Base-by-base conservation (phyloP, 1,140 invertebrate genomes). In the Cyphomyrmex costatus region DNA sequence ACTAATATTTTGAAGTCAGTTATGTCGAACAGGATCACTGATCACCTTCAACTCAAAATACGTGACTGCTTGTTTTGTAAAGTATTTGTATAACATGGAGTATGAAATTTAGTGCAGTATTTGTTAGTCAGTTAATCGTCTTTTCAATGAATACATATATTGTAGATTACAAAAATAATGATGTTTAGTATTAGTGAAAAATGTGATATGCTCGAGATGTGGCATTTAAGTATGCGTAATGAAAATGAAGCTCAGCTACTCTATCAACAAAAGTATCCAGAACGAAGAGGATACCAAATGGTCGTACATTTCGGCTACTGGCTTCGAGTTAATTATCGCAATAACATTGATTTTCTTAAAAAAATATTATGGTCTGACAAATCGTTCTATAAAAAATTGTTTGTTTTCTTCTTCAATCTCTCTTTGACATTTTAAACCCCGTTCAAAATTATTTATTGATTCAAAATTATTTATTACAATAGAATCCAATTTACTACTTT, bases 141-240 rank as follows among this genome's bases (percentile, higher is more conserved):
- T 58, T 5, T 42, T 42, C 4, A 42, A 42, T 42, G 36, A 42
- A 42, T 7, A 4, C 8, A 58, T n/a, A 24, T 58, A 58, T 58
- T 58, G 21, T 24, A 56, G n/a, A 8, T 21, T 24, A 8, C 19
- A 8, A 24, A 24, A 58, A 10, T 56, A 58, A 58, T n/a, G 8
- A 58, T 58, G 56, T 56, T 58, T 24, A 58, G n/a, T 24, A 58
- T 58, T 58, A 8, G n/a, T 21, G 56, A 58, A 58, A 58, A 58
- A 30, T 30, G 56, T 56, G 53, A 56, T 14, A 33, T 33, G 3
- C 33, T 33, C 33, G 33, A 33, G 33, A 56, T 60, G 21, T 60
- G 56, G 21, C 21, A 60, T 60, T 60, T 60, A 60, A 60, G 56
- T 60, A 60, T 60, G 56, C 8, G 8, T 60, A 51, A 51, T 51